A percentile compares a stretch with the other conserved stretches of the same genome.
phyloP scores from a whole-genome alignment of 2,888 invertebrate genomes.

The Alcis repandata region DNA sequence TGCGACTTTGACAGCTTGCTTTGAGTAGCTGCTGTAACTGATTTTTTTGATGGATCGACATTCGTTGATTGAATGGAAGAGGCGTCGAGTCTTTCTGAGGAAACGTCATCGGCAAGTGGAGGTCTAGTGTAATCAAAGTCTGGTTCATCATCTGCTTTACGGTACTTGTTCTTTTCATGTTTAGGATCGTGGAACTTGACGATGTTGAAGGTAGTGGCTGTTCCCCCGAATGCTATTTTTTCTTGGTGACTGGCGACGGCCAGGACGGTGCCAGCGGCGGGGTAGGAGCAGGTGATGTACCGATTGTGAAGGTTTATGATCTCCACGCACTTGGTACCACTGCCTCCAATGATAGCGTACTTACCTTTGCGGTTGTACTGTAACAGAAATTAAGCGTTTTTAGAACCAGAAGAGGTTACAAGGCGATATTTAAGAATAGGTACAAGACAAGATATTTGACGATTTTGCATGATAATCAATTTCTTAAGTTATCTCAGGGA shows the following conservation, averaged over 20 bases:
- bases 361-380: constrained; percentile 82
- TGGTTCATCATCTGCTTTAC: constrained; percentile 43
- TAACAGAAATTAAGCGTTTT: constrained; percentile 45
- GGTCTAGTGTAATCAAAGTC: constrained; percentile 51
- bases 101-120: constrained; percentile 35
- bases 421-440: not conserved
- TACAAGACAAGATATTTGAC: no score
- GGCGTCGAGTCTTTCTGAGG: not conserved
- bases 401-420: not conserved
- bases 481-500: no score
- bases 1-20: constrained; percentile 13
- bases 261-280: constrained; percentile 67
- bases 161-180: constrained; percentile 67
- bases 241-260: constrained; percentile 73
- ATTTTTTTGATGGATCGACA: not conserved
- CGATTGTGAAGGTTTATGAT: constrained; percentile 80
- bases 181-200: constrained; percentile 79
- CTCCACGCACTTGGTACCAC: constrained; percentile 79
- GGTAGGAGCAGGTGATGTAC: constrained; percentile 78
- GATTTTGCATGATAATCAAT: no score
- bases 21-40: not conserved
- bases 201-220: constrained; percentile 71
- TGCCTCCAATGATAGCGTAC: constrained; percentile 79
- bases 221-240: constrained; percentile 78
- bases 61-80: not conserved